Base-by-base conservation (phyloP, 2,888 invertebrate species). In the Pseudococcus viburni region DNA sequence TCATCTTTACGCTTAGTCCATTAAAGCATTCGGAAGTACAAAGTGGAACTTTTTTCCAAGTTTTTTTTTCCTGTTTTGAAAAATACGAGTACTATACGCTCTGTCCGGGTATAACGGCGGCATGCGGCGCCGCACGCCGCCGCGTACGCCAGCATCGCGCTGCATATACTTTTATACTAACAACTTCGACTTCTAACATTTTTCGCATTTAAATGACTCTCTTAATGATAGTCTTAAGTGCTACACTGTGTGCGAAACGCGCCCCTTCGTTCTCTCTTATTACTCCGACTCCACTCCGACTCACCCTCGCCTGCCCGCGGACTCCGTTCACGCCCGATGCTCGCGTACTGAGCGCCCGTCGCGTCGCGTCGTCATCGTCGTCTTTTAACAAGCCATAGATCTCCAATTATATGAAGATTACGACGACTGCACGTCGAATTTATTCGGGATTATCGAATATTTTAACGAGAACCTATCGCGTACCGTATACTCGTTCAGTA, bases 1-100 rank as follows among this genome's bases (percentile, higher is more conserved):
- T 55, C 55, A 85, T 85, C 48, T 17, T 85, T 85, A 26, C 84
- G 84, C 84, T 85, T 85, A 85, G 84, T 85, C 84, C 84, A 85
- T 85, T 85, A 85, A 85, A 55, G 84, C 84, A 55, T 85, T 55
- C 84, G 84, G 55, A 85, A 85, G 84, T 85, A 85, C 26, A 55
- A 55, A 85, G 77, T 77, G 77, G 77, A 85, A 48, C 55, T 85
- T 85, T 85, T 84, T 84, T 11, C 84, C 7, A 84, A n/a, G 12
- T 59, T 59, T 26, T 84, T 84, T 84, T 48, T 51, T 51, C 26
- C 26, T 48, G 22, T 17, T 80, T 42, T 42, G n/a, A 80, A 80
- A 80, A 80, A 80, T 80, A 80, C 77, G 80, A n/a, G 39, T 77
- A 7, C 64, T 15, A 55, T 55, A 55, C 59, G 19, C 5, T 19